Base-by-base conservation (phyloP, 2,113 vertebrate species). In the Egretta garzetta region DNA sequence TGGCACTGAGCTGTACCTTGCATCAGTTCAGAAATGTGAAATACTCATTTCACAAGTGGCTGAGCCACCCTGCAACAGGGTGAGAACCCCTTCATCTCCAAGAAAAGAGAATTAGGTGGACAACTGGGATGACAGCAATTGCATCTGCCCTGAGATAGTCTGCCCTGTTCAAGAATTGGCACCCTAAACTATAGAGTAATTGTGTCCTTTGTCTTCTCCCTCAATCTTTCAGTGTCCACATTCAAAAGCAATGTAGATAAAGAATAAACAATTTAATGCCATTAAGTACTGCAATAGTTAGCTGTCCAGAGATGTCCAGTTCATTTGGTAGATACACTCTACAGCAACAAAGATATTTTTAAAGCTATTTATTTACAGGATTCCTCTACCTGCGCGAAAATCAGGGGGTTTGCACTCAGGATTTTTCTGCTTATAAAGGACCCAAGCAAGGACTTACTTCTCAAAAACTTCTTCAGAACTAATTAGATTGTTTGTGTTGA, bases 11-110 rank as follows among this genome's bases (percentile, higher is more conserved):
- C 37, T 93, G n/a, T 52, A 13, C 56, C 76, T 96, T 94, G 76
- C 86, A 55, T 93, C 93, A 94, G 56, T 56, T 59, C 56, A 86
- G 84, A 58, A 33, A 80, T 93, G 56, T 87, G 89, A 94, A 96
- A 96, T 71, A 59, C 23, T 41, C 7, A 11, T 94, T 92, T 91
- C 94, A 93, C 76, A 91, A 95, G 72, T 13, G 47, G 37, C 52
- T 81, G 60, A 93, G 52, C 47, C 56, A n/a, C 50, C 50, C 59
- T 86, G 56, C 59, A 84, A 50, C 26, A 59, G 47, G 37, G 26
- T 86, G 47, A 96, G 68, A 77, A 67, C 41, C 12, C 16, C 18
- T 94, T 55, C 4, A 0, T 41, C 7, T 35, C 50, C 15, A 71
- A 59, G 47, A 62, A 66, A 73, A 62, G 50, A 73, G 30, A 86